A percentile compares a stretch with the other conserved stretches of the same genome.
phyloP scores from a whole-genome alignment of 64 coral and sea anemone genomes.

The Astreopora myriophthalma region DNA sequence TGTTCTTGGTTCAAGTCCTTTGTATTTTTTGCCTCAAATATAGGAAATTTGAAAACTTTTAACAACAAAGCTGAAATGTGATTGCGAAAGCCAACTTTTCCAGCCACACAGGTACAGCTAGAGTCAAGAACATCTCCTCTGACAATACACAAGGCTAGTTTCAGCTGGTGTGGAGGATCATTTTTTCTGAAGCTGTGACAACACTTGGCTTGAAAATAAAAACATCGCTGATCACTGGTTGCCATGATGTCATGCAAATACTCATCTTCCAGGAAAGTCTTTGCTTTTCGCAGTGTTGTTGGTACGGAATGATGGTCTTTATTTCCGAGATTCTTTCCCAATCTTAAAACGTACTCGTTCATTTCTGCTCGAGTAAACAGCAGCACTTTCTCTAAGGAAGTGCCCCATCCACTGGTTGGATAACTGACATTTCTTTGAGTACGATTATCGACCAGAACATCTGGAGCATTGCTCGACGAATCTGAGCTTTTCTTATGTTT shows the following conservation, averaged over 20 bases:
- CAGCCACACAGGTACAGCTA: too few relatives aligned
- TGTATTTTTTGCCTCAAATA: slow-evolving; percentile 43
- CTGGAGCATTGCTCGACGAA: too few relatives aligned
- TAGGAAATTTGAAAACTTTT: too few relatives aligned
- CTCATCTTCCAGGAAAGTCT: not conserved
- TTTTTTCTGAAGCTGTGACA: too few relatives aligned
- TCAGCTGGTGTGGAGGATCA: too few relatives aligned
- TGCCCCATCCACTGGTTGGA: slow-evolving; percentile 38
- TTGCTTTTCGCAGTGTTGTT: slow-evolving; percentile 4
- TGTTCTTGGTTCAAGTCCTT: too few relatives aligned
- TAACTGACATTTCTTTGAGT: too few relatives aligned
- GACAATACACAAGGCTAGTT: too few relatives aligned
- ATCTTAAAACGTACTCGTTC: slow-evolving; percentile 8
- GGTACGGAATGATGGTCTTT: slow-evolving; percentile 19
- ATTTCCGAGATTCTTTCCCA: slow-evolving; percentile 27
- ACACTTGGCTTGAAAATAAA: not conserved
- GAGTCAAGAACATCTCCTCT: too few relatives aligned
- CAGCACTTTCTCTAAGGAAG: slow-evolving; percentile 38
- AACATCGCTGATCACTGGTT: not conserved
- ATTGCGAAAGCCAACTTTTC: too few relatives aligned
- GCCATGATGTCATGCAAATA: not conserved
- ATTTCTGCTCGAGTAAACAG: slow-evolving; percentile 37
- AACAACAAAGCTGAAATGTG: too few relatives aligned
- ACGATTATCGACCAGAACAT: too few relatives aligned
- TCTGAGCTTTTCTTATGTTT: not conserved